phyloP scores from a whole-genome alignment of 2,113 vertebrate species.

The Haemorhous mexicanus region DNA sequence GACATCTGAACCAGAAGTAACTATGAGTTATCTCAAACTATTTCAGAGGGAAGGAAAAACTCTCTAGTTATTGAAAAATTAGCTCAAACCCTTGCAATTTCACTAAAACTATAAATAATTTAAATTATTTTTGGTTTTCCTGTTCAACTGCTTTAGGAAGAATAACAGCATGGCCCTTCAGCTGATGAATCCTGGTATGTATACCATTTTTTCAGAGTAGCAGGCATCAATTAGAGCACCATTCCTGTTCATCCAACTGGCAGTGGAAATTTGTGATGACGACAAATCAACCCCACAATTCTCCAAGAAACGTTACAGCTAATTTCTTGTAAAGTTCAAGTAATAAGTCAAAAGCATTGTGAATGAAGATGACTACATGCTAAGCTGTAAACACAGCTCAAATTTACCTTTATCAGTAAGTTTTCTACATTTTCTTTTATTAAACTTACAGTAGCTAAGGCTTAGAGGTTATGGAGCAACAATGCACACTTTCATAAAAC shows the following conservation, averaged over 20 bases:
- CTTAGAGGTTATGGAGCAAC: neutral
- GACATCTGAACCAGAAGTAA: neutral
- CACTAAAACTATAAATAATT: neutral
- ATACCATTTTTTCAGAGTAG: neutral
- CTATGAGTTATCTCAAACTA: neutral
- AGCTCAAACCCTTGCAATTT: neutral
- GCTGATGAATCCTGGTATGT: neutral
- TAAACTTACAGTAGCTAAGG: neutral
- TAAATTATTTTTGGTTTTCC: neutral
- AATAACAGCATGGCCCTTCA: neutral
- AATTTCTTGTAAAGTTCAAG: neutral
- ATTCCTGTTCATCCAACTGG: neutral
- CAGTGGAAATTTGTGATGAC: neutral
- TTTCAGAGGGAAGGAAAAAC: neutral
- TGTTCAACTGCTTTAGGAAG: neutral
- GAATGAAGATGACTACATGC: neutral
- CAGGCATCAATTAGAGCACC: neutral
- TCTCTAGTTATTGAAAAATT: neutral
- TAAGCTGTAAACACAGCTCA: neutral
- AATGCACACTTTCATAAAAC: neutral
- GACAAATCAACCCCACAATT: neutral
- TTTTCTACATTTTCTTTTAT: neutral
- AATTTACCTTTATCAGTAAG: neutral
- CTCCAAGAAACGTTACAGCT: neutral
- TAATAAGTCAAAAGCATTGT: neutral